Evolutionary conservation across 2,888 invertebrate species (phyloP).

Genomic region (Urechis unicinctus): DNA sequence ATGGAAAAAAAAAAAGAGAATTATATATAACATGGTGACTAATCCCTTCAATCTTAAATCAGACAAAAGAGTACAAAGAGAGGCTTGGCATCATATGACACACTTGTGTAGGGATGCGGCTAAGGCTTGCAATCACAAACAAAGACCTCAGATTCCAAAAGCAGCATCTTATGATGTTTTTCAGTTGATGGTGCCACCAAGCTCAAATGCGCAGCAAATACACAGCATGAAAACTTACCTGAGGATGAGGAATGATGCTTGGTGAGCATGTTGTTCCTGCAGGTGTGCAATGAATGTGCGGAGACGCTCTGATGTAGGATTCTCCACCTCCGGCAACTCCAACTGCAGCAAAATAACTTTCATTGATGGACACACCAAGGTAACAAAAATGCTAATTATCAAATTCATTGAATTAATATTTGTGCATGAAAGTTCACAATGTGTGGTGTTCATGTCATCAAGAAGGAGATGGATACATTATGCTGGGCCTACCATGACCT

Average conservation of each 20-base stretch:
- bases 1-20: constrained; percentile 3
- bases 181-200: too few relatives aligned
- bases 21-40: too few relatives aligned
- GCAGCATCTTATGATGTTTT: not conserved
- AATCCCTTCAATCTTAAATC: not conserved
- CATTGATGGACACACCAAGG: not conserved
- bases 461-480: too few relatives aligned
- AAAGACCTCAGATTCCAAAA: not conserved
- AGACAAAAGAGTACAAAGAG: not conserved
- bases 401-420: not conserved
- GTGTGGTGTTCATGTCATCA: too few relatives aligned
- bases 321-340: constrained; percentile 64
- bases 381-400: too few relatives aligned
- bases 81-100: not conserved
- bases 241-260: constrained; percentile 72
- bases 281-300: constrained; percentile 74
- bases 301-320: constrained; percentile 67
- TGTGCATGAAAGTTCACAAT: not conserved
- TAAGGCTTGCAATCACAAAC: too few relatives aligned
- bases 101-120: not conserved
- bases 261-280: constrained; percentile 77
- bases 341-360: constrained; percentile 12
- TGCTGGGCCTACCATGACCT: constrained; percentile 28
- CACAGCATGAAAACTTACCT: constrained; percentile 56
- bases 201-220: not conserved